These are phyloP conservation scores for Amazona vittata DNA, from an alignment of 2,113 vertebrate genomes.

Conservation along the genomic window DNA sequence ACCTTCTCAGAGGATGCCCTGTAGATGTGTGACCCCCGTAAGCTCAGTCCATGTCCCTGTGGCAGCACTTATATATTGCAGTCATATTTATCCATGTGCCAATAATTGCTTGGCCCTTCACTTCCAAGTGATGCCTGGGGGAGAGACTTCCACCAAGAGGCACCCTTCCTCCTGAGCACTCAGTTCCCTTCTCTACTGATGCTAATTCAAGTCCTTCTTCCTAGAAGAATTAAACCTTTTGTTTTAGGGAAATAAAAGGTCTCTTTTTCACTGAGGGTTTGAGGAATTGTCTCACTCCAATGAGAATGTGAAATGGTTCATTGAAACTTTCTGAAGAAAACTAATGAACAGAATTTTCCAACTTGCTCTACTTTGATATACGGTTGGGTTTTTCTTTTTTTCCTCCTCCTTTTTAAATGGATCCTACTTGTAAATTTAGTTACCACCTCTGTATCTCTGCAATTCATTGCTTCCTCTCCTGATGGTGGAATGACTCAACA, in stretches of 20 bases:
- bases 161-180: not conserved
- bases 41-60: not conserved
- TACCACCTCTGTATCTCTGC: slow-evolving; percentile 69
- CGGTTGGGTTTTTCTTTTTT: slow-evolving; percentile 5
- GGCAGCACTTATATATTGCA: not conserved
- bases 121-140: not conserved
- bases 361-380: slow-evolving; percentile 63
- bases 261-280: not conserved
- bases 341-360: slow-evolving; percentile 66
- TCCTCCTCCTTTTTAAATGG: slow-evolving; percentile 39
- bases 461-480: slow-evolving; percentile 65
- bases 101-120: not conserved
- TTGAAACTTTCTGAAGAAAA: slow-evolving; percentile 53
- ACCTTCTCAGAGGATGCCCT: not conserved
- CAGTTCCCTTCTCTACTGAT: not conserved
- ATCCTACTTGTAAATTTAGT: slow-evolving; percentile 68
- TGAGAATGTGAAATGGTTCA: slow-evolving; percentile 32
- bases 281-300: slow-evolving; percentile 2
- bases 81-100: not conserved
- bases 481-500: slow-evolving; percentile 68
- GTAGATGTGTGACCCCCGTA: not conserved
- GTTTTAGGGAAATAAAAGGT: not conserved
- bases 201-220: not conserved
- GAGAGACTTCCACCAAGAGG: not conserved
- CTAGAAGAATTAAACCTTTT: not conserved